Evolutionary conservation across 1,140 invertebrate genomes (phyloP).

Genomic region (Phymorhynchus buccinoides): DNA sequence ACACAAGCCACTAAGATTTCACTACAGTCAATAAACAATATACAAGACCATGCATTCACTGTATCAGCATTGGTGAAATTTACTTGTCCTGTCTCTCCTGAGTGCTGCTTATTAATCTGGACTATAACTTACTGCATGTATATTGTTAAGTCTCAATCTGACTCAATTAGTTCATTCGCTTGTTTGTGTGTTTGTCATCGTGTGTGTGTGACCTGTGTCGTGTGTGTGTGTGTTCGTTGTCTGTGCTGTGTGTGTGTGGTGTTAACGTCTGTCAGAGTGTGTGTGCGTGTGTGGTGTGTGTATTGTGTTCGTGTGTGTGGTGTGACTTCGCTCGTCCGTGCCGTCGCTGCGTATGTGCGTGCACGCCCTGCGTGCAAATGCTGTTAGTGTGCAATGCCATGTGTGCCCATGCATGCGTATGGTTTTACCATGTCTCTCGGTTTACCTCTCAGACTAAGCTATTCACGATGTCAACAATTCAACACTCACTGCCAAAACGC

Average conservation of each 20-base stretch:
- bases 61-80: no score
- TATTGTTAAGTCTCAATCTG: neutral
- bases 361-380: no score
- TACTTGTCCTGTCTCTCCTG: no score
- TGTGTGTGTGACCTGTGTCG: constrained; percentile 1
- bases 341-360: no score
- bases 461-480: no score
- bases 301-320: neutral
- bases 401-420: neutral
- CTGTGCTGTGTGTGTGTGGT: no score
- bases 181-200: neutral
- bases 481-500: no score
- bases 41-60: no score
- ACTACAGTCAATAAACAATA: neutral
- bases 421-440: neutral
- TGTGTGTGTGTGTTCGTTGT: no score
- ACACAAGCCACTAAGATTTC: neutral
- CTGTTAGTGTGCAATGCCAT: neutral
- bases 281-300: neutral
- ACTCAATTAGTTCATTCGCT: neutral
- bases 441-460: no score
- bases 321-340: neutral
- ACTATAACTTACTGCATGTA: neutral
- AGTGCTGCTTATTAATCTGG: neutral
- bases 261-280: neutral